These are phyloP conservation scores for Leptodactylus fallax DNA, from an alignment of 2,797 vertebrate genomes.

Conservation along the genomic window DNA sequence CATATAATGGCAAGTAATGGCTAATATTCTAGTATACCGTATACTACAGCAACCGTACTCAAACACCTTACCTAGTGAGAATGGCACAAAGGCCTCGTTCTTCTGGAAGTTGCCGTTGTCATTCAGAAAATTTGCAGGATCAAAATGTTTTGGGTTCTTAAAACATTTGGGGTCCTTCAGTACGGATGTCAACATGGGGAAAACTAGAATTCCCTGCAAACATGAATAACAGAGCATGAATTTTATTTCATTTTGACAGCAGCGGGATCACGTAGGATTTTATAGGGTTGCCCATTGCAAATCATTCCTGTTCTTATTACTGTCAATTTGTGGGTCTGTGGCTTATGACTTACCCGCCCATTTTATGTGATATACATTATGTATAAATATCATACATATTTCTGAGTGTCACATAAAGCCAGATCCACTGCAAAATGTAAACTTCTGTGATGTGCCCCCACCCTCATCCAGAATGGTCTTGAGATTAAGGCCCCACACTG, in stretches of 20 bases:
- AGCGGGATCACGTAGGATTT: neutral
- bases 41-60: too few species aligned
- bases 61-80: conserved; percentile 56
- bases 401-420: too few species aligned
- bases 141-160: conserved; percentile 69
- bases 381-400: too few species aligned
- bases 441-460: too few species aligned
- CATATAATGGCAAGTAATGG: too few species aligned
- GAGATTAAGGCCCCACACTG: too few species aligned
- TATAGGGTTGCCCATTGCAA: neutral
- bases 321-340: neutral
- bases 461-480: too few species aligned
- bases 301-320: neutral
- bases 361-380: too few species aligned
- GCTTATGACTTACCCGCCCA: too few species aligned
- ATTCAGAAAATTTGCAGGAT: conserved; percentile 73
- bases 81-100: conserved; percentile 72
- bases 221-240: neutral
- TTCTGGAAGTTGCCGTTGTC: conserved; percentile 67
- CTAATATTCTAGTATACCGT: too few species aligned
- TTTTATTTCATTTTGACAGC: neutral
- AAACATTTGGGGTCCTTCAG: conserved; percentile 68
- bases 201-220: conserved; percentile 7
- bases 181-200: conserved; percentile 55
- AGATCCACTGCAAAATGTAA: too few species aligned